A percentile compares a stretch with the other conserved stretches of the same genome.
Evolutionary conservation across 2,888 invertebrate genomes (phyloP).

Genomic region (Stratiomys singularior): DNA sequence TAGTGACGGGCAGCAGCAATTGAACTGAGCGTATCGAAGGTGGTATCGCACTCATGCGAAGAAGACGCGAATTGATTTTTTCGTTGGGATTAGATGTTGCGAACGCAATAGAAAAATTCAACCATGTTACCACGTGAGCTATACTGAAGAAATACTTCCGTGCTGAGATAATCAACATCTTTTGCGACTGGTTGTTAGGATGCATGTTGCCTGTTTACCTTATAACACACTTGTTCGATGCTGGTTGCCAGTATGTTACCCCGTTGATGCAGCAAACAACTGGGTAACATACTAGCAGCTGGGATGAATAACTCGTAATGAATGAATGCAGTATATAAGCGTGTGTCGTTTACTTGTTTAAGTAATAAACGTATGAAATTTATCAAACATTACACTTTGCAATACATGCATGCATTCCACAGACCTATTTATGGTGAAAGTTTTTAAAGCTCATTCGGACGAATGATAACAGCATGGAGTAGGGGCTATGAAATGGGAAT

Average conservation of each 20-base stretch:
- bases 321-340: not conserved
- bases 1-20: not conserved
- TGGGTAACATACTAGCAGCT: no score
- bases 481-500: not conserved
- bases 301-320: not conserved
- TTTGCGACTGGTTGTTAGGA: not conserved
- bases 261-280: no score
- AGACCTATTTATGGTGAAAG: conserved; percentile 33
- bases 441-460: not conserved
- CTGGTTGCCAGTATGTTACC: not conserved
- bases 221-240: conserved; percentile 11
- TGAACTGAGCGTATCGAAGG: not conserved
- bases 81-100: not conserved
- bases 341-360: conserved; percentile 11
- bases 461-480: no score
- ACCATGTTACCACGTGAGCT: not conserved
- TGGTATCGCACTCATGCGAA: not conserved
- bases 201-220: not conserved
- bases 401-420: not conserved
- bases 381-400: conserved; percentile 3
- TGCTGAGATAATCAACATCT: conserved; percentile 7
- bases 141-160: not conserved
- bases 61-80: conserved; percentile 10
- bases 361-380: not conserved
- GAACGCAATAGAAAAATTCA: not conserved